These are phyloP conservation scores for Pseudomyrmex sp. DNA, from an alignment of 1,140 invertebrate species.

Conservation along the genomic window DNA sequence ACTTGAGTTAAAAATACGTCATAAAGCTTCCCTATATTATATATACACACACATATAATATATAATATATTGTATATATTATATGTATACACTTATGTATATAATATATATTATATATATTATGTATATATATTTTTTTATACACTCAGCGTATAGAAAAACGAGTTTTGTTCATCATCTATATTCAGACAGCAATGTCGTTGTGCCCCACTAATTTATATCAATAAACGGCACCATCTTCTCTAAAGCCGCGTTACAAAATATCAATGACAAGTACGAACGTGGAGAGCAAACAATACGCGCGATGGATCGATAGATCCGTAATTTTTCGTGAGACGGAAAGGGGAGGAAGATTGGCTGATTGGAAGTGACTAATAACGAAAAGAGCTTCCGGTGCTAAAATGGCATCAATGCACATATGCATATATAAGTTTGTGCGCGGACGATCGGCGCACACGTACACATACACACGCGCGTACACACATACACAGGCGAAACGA, in stretches of 20 bases:
- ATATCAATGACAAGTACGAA: constrained; percentile 53
- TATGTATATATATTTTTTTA: constrained; percentile 69
- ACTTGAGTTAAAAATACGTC: constrained; percentile 78
- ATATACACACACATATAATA: constrained; percentile 24
- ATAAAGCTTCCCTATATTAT: constrained; percentile 75
- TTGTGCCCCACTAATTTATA: constrained; percentile 71
- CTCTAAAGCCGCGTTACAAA: constrained; percentile 66
- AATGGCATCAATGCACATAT: constrained; percentile 57
- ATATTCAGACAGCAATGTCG: constrained; percentile 74
- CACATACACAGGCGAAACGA: constrained; percentile 65
- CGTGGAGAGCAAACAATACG: constrained; percentile 44
- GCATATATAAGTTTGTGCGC: constrained; percentile 46
- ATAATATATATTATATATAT: constrained; percentile 49
- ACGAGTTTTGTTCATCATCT: constrained; percentile 65
- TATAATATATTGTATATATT: constrained; percentile 20
- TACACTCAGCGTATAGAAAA: constrained; percentile 76
- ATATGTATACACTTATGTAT: constrained; percentile 30
- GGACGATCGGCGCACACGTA: constrained; percentile 33
- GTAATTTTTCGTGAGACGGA: background rate
- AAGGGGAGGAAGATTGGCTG: background rate
- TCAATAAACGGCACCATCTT: constrained; percentile 53
- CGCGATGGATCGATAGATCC: constrained; percentile 35
- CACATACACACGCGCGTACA: constrained; percentile 7
- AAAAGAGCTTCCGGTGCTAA: constrained; percentile 56
- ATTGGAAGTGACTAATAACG: background rate